phyloP scores from a whole-genome alignment of 2,113 vertebrate species.

The Mirounga angustirostris region DNA sequence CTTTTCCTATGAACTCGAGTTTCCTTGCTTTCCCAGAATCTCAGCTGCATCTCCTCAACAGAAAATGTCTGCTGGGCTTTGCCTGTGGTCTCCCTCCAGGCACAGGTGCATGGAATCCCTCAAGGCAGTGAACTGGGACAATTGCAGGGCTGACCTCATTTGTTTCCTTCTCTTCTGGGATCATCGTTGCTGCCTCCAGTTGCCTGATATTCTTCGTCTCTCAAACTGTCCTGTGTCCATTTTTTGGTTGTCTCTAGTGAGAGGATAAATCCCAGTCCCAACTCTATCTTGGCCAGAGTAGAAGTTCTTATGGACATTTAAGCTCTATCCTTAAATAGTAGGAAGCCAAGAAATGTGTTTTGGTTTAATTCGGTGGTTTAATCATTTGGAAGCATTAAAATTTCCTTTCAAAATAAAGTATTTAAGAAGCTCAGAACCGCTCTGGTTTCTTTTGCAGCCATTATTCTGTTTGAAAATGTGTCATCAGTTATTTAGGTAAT shows the following conservation, averaged over 20 bases:
- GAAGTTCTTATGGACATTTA: background rate
- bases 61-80: background rate
- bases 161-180: background rate
- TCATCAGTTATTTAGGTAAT: background rate
- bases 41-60: constrained; percentile 77
- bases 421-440: constrained; percentile 1
- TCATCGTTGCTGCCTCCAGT: background rate
- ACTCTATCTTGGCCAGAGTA: background rate
- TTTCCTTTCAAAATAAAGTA: constrained; percentile 14
- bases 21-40: background rate
- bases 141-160: rapidly evolving
- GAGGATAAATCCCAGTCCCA: background rate
- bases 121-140: background rate
- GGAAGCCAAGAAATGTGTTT: constrained; percentile 9
- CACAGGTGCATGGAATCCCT: background rate
- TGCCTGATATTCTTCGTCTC: background rate
- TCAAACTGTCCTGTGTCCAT: background rate
- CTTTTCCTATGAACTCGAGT: background rate
- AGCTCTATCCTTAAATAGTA: background rate
- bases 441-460: background rate
- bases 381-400: background rate
- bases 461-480: background rate
- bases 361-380: background rate
- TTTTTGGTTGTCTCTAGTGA: background rate
- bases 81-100: too few relatives aligned